Conservation (phyloP, 2,113 vertebrate species). For the Phyllostomus discolor region DNA sequence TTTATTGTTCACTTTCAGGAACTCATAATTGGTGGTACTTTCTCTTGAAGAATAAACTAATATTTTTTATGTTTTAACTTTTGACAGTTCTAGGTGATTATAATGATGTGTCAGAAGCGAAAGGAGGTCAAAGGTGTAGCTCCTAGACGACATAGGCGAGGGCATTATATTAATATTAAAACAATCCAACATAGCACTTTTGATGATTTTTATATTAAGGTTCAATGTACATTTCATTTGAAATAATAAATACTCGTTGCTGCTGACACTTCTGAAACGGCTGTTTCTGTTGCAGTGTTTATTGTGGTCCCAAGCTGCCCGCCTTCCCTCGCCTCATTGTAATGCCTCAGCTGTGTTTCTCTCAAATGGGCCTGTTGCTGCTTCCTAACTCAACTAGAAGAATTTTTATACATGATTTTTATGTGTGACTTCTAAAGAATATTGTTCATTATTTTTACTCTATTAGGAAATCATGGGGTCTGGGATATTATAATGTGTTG, state of each 20-base stretch:
- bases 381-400: background rate
- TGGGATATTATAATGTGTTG: background rate
- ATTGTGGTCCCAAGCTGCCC: background rate
- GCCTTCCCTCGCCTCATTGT: background rate
- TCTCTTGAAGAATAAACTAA: constrained; percentile 76
- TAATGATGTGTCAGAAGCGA: constrained; percentile 73
- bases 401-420: background rate
- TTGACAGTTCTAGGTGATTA: constrained; percentile 66
- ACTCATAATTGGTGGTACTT: constrained; percentile 83
- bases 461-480: background rate
- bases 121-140: constrained; percentile 63
- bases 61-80: constrained; percentile 71
- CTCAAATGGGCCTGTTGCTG: background rate
- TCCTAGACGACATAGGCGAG: constrained; percentile 44
- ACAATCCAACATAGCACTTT: constrained; percentile 81
- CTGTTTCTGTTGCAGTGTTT: constrained; percentile 16
- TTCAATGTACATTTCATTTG: constrained; percentile 77
- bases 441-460: background rate
- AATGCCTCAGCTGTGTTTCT: background rate
- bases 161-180: constrained; percentile 77
- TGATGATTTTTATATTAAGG: constrained; percentile 80
- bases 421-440: background rate
- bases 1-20: constrained; percentile 59
- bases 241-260: constrained; percentile 82
- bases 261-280: constrained; percentile 75